Conservation (phyloP, 2,113 vertebrate species). For the Cariama cristata region DNA sequence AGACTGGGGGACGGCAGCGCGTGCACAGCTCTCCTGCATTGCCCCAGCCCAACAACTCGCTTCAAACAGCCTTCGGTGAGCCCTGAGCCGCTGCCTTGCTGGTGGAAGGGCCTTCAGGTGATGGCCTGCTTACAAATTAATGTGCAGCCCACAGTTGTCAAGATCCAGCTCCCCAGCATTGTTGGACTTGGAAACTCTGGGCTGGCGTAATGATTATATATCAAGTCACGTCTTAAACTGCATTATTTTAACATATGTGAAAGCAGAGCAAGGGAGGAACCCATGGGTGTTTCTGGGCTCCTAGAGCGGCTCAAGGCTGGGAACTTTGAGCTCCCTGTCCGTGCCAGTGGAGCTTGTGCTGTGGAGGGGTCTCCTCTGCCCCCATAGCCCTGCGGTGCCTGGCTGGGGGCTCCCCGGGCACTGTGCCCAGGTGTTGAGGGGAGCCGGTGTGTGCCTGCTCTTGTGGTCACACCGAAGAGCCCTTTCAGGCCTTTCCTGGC, state of each 20-base stretch:
- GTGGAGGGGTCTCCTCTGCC: neutral
- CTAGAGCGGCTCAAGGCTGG: neutral
- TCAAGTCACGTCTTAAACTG: neutral
- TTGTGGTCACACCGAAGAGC: neutral
- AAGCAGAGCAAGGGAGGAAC: neutral
- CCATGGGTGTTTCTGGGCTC: neutral
- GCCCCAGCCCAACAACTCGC: neutral
- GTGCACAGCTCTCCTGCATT: neutral
- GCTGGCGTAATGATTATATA: neutral
- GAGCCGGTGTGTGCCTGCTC: neutral
- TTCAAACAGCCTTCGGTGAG: neutral
- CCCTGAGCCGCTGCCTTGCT: neutral
- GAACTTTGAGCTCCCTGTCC: neutral
- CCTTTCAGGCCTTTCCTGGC: no score
- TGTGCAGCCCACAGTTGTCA: neutral
- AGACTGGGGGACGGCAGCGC: fast-evolving
- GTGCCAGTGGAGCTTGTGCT: neutral
- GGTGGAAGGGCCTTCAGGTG: neutral
- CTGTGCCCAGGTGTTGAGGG: neutral
- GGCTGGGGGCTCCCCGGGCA: fast-evolving
- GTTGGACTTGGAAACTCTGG: neutral
- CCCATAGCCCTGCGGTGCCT: fast-evolving
- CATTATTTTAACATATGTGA: neutral
- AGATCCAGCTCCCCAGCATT: neutral
- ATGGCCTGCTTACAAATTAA: fast-evolving